Evolutionary conservation across 1,140 invertebrate genomes (phyloP).

Genomic region (Saccostrea echinata): DNA sequence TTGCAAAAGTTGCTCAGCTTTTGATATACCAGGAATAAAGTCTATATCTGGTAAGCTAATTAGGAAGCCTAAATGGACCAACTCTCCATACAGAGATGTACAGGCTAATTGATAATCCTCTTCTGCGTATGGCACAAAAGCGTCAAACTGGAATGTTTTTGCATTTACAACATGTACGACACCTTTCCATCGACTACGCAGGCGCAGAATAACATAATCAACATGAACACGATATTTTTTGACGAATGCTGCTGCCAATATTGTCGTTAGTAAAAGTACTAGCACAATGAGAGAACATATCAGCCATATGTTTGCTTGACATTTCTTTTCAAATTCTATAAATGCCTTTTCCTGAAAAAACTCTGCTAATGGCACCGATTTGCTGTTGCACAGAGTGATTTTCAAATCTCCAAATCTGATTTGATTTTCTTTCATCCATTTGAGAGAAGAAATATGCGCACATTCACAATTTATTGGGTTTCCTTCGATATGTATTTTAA

Average conservation of each 20-base stretch:
- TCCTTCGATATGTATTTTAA: background rate
- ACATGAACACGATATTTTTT: constrained; percentile 2
- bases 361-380: background rate
- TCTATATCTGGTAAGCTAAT: background rate
- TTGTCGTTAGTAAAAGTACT: background rate
- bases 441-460: background rate
- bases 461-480: background rate
- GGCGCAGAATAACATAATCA: background rate
- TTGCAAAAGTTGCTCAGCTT: background rate
- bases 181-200: background rate
- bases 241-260: background rate
- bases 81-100: background rate
- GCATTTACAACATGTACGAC: background rate
- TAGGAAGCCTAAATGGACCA: background rate
- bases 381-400: background rate
- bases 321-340: background rate
- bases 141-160: background rate
- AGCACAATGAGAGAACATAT: background rate
- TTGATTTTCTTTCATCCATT: background rate
- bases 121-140: background rate
- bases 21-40: background rate
- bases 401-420: background rate
- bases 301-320: background rate
- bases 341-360: background rate
- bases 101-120: background rate